phyloP scores from a whole-genome alignment of 2,888 invertebrate species.

The Tenthredo amoena region DNA sequence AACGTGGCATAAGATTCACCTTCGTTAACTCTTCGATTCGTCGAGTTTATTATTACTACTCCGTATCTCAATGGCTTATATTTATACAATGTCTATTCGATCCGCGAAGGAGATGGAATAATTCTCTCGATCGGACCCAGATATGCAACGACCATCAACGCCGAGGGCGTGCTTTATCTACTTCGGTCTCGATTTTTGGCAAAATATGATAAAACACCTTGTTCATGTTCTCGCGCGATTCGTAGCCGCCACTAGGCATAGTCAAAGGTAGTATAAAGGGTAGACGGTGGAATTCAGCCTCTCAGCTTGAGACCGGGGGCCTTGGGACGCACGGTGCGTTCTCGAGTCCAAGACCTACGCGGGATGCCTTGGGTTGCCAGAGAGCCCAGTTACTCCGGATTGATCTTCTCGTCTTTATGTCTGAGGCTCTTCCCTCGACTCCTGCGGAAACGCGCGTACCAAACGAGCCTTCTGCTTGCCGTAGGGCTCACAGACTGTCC shows the following conservation, averaged over 20 bases:
- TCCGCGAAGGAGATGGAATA: neutral
- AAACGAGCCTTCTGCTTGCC: constrained; percentile 48
- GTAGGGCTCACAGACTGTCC: constrained; percentile 49
- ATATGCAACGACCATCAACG: neutral
- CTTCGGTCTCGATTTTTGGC: neutral
- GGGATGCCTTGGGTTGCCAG: constrained; percentile 34
- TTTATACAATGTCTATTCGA: neutral
- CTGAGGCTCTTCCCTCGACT: constrained; percentile 25
- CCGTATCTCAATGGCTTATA: constrained; percentile 53
- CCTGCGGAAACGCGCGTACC: constrained; percentile 44
- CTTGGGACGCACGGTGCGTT: constrained; percentile 51
- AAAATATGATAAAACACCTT: neutral
- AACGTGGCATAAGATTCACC: constrained; percentile 23
- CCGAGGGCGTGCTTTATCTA: neutral
- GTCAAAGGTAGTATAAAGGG: constrained; percentile 74
- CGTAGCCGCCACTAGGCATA: constrained; percentile 69
- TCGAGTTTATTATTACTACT: constrained; percentile 18
- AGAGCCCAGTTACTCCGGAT: constrained; percentile 45
- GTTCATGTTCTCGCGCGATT: constrained; percentile 66
- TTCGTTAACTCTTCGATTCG: constrained; percentile 26
- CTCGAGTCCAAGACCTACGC: constrained; percentile 48
- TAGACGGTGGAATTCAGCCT: constrained; percentile 74
- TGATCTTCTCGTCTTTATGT: constrained; percentile 37
- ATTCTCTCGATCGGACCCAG: neutral
- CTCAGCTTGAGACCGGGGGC: constrained; percentile 71